A percentile compares a stretch with the other conserved stretches of the same genome.
phyloP scores from a whole-genome alignment of 2,797 vertebrate genomes.

The Mionectes olivaceus region DNA sequence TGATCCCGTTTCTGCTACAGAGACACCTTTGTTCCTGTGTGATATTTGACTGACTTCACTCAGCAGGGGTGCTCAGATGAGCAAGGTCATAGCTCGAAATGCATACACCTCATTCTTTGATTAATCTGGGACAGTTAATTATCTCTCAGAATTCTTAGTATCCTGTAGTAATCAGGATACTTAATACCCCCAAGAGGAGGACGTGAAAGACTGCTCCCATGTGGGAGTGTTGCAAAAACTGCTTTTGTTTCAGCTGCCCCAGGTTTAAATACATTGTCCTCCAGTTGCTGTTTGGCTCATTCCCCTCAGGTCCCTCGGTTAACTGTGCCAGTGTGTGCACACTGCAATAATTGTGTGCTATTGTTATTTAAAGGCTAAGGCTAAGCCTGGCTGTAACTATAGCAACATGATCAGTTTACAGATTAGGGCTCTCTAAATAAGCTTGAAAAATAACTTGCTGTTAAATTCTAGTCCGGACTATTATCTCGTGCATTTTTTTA shows the following conservation, averaged over 20 bases:
- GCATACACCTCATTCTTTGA: slow-evolving; percentile 24
- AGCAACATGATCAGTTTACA: slow-evolving; percentile 65
- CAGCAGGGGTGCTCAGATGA: background rate
- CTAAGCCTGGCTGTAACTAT: slow-evolving; percentile 69
- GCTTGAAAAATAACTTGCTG: slow-evolving; percentile 37
- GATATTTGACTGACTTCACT: slow-evolving; percentile 27
- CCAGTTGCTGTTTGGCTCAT: background rate
- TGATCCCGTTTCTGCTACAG: slow-evolving; percentile 32
- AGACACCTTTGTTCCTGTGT: slow-evolving; percentile 17
- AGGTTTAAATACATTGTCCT: background rate
- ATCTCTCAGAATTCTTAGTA: slow-evolving; percentile 23
- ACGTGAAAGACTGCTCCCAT: background rate
- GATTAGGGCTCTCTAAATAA: slow-evolving; percentile 51
- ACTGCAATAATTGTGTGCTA: slow-evolving; percentile 49
- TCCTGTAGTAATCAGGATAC: background rate
- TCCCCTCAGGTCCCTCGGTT: background rate
- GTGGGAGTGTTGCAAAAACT: background rate
- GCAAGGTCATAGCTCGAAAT: slow-evolving; percentile 21
- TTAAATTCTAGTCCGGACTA: background rate
- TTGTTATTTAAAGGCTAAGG: slow-evolving; percentile 61
- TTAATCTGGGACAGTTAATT: slow-evolving; percentile 58
- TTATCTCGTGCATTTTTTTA: background rate
- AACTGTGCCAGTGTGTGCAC: slow-evolving; percentile 12
- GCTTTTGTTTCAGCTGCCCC: background rate
- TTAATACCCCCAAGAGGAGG: background rate